phyloP scores from a whole-genome alignment of 2,797 vertebrate species.

The Sebastes melanostomus region DNA sequence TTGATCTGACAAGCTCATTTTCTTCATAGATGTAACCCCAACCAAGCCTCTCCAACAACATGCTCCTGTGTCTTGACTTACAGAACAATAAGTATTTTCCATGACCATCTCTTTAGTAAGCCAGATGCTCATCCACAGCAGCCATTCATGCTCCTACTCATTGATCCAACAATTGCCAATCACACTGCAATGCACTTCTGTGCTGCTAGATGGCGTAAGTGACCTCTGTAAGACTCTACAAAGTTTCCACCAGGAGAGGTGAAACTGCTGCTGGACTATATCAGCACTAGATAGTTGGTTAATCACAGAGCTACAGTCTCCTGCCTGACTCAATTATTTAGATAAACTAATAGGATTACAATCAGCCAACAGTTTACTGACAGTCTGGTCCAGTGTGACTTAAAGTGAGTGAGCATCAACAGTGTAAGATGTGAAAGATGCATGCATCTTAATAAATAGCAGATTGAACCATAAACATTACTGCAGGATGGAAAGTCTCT shows the following conservation, averaged over 20 bases:
- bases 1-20: background rate
- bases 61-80: background rate
- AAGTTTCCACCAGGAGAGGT: slow-evolving; percentile 1
- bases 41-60: background rate
- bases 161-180: slow-evolving; percentile 27
- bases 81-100: background rate
- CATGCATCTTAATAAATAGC: background rate
- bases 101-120: background rate
- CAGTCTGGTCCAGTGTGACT: background rate
- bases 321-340: background rate
- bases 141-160: background rate
- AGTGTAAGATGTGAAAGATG: background rate
- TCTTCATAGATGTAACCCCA: background rate
- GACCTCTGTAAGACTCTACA: slow-evolving; percentile 50
- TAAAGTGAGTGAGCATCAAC: background rate
- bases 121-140: background rate
- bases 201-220: slow-evolving; percentile 82
- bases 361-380: background rate
- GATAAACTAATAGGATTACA: slow-evolving; percentile 1
- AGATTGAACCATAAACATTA: background rate
- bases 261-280: slow-evolving; percentile 5
- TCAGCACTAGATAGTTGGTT: slow-evolving; percentile 7
- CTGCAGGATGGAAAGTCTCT: background rate
- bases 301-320: slow-evolving; percentile 10
- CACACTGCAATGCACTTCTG: slow-evolving; percentile 57